A percentile compares a stretch with the other conserved stretches of the same genome.
phyloP scores from a whole-genome alignment of 2,797 vertebrate genomes.

The Micromesistius poutassou region DNA sequence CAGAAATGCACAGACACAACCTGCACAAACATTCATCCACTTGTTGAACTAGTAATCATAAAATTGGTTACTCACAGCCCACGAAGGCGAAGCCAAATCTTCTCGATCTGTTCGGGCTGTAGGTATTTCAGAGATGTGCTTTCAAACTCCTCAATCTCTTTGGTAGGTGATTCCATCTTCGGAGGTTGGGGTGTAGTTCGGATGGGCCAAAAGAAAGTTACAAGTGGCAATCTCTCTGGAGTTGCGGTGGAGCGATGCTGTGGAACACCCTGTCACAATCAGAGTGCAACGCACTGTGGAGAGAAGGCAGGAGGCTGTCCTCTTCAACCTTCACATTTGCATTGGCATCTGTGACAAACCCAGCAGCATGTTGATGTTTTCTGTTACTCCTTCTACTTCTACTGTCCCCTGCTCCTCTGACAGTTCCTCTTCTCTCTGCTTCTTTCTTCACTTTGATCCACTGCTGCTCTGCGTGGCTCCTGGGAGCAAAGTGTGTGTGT shows the following conservation, averaged over 20 bases:
- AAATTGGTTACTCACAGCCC: slow-evolving; percentile 88
- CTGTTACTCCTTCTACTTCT: slow-evolving; percentile 10
- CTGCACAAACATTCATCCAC: slow-evolving; percentile 22
- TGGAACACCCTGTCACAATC: background rate
- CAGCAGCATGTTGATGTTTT: slow-evolving; percentile 43
- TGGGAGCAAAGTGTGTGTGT: slow-evolving; percentile 19
- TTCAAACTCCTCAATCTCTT: slow-evolving; percentile 99
- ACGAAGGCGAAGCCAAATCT: slow-evolving; percentile 96
- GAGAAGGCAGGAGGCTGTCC: slow-evolving; percentile 45
- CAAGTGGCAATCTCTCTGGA: slow-evolving; percentile 61
- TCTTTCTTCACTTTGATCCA: slow-evolving; percentile 5
- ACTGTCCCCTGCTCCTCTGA: slow-evolving; percentile 14
- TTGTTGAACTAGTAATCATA: slow-evolving; percentile 25
- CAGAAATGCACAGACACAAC: slow-evolving; percentile 22
- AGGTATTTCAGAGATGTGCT: slow-evolving; percentile 95
- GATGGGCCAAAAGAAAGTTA: slow-evolving; percentile 32
- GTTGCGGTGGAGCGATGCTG: background rate
- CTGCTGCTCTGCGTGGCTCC: background rate
- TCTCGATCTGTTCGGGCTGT: slow-evolving; percentile 96
- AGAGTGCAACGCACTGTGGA: background rate
- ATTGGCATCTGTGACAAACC: slow-evolving; percentile 39
- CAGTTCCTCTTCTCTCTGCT: slow-evolving; percentile 7
- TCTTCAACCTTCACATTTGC: slow-evolving; percentile 51
- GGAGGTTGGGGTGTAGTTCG: slow-evolving; percentile 6
- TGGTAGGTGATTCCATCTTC: slow-evolving; percentile 96